A percentile compares a stretch with the other conserved stretches of the same genome.
These are phyloP conservation scores for Microcebus tavaratra DNA, from an alignment of 2,113 vertebrate species.

Conservation along the genomic window DNA sequence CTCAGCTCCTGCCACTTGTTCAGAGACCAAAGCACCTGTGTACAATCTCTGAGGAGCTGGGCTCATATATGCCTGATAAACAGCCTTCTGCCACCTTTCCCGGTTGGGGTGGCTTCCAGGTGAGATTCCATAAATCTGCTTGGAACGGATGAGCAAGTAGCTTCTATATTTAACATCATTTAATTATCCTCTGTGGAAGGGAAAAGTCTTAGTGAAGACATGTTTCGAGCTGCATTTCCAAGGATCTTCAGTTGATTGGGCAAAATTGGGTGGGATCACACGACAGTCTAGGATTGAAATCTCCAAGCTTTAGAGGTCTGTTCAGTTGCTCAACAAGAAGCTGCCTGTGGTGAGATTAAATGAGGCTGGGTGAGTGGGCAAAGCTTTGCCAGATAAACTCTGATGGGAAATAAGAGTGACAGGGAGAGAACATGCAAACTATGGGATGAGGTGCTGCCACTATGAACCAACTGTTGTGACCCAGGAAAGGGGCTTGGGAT, in stretches of 20 bases:
- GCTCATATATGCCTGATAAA: background rate
- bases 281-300: background rate
- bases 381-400: background rate
- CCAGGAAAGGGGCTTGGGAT: background rate
- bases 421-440: background rate
- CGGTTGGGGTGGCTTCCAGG: background rate
- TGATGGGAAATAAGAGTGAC: background rate
- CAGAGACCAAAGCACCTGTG: background rate
- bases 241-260: background rate
- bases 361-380: background rate
- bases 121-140: constrained; percentile 40
- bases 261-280: background rate
- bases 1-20: background rate
- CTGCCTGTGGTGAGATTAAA: background rate
- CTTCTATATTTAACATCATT: constrained; percentile 57
- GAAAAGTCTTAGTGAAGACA: background rate
- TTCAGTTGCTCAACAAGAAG: background rate
- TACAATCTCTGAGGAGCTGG: background rate
- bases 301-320: background rate
- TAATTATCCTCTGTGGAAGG: constrained; percentile 45
- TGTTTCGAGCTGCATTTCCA: background rate
- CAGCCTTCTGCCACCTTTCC: background rate
- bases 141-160: constrained; percentile 8
- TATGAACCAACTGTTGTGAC: background rate
- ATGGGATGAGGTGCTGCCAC: background rate